A percentile compares a stretch with the other conserved stretches of the same genome.
Evolutionary conservation across 2,797 vertebrate species (phyloP).

Genomic region (Thaleichthys pacificus): DNA sequence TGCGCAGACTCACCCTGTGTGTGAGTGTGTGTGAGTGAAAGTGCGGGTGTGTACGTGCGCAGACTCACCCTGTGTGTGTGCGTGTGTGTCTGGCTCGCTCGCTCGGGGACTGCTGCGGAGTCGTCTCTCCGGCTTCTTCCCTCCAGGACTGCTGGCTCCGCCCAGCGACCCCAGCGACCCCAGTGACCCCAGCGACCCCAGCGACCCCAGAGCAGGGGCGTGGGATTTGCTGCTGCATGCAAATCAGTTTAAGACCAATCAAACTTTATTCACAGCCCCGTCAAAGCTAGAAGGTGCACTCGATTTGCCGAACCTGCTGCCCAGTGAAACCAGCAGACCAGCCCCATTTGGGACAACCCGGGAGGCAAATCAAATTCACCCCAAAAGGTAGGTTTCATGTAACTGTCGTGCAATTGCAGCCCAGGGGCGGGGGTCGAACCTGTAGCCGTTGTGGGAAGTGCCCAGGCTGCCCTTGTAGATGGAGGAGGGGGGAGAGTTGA

Average conservation of each 20-base stretch:
- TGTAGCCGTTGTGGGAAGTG: constrained; percentile 87
- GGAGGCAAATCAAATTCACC: too few species aligned
- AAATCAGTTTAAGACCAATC: not conserved
- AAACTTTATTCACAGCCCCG: constrained; percentile 2
- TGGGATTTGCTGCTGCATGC: constrained; percentile 67
- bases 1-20: not conserved
- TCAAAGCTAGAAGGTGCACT: too few species aligned
- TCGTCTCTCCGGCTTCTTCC: constrained; percentile 87
- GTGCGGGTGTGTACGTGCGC: not conserved
- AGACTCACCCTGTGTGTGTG: constrained; percentile 83
- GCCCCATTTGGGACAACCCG: too few species aligned
- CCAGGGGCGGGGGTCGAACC: constrained; percentile 63
- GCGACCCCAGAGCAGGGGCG: constrained; percentile 27
- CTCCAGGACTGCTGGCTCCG: constrained; percentile 74
- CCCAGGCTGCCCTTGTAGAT: constrained; percentile 85
- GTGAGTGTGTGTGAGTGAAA: constrained; percentile 21
- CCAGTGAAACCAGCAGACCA: too few species aligned
- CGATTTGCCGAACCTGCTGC: too few species aligned
- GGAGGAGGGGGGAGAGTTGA: constrained; percentile 90
- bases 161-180: constrained; percentile 71
- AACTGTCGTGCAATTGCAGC: not conserved
- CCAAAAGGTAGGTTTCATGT: not conserved
- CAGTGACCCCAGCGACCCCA: constrained; percentile 28
- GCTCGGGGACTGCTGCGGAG: constrained; percentile 91
- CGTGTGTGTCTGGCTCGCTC: constrained; percentile 82